Evolutionary conservation across 2,797 vertebrate species (phyloP).

Genomic region (Ctenopoma multispine): DNA sequence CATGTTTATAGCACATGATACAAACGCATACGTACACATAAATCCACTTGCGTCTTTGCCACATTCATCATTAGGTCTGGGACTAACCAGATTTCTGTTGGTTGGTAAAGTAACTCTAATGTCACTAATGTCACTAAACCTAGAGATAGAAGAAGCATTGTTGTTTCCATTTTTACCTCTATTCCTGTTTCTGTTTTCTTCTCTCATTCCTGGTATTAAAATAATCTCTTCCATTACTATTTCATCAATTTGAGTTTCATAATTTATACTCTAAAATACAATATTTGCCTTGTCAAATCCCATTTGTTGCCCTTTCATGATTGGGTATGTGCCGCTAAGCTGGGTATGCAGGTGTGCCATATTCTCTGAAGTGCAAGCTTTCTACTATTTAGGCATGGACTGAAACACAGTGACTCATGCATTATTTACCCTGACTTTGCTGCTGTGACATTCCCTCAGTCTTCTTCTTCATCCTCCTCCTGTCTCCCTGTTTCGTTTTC

Average conservation of each 20-base stretch:
- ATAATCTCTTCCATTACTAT: not conserved
- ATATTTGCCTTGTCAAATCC: constrained; percentile 18
- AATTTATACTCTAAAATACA: not conserved
- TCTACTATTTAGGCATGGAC: constrained; percentile 14
- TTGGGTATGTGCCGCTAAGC: constrained; percentile 1
- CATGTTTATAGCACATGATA: constrained; percentile 8
- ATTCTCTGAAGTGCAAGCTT: not conserved
- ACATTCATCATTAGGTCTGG: constrained; percentile 36
- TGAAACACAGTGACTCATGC: constrained; percentile 52
- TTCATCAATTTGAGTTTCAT: not conserved
- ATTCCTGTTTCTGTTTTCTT: not conserved
- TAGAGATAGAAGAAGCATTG: constrained; percentile 9
- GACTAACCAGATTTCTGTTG: constrained; percentile 48
- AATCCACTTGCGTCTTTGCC: constrained; percentile 5
- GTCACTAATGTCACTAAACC: constrained; percentile 43
- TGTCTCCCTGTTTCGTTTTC: constrained; percentile 19
- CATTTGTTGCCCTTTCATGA: constrained; percentile 8
- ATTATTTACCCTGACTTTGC: constrained; percentile 60
- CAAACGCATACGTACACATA: not conserved
- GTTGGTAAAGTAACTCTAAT: constrained; percentile 20
- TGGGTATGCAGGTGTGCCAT: constrained; percentile 28
- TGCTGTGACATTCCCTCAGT: constrained; percentile 36
- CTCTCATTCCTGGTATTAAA: not conserved
- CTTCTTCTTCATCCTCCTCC: constrained; percentile 30
- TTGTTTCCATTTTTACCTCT: not conserved